Evolutionary conservation across 2,888 invertebrate genomes (phyloP).

Genomic region (Aelia acuminata): DNA sequence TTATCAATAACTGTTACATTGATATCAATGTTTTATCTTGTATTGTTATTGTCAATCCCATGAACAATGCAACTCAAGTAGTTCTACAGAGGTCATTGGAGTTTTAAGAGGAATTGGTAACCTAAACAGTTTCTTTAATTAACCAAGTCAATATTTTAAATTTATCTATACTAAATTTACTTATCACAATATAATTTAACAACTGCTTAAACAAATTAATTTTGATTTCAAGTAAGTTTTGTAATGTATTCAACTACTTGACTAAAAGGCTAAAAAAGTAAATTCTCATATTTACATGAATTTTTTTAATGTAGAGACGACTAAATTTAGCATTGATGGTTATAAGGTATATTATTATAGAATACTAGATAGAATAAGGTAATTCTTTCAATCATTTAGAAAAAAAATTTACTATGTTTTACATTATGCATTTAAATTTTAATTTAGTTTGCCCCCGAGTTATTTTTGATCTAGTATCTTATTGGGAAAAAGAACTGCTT

Average conservation of each 20-base stretch:
- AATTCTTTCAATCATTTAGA: background rate
- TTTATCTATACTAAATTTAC: background rate
- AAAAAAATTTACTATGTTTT: background rate
- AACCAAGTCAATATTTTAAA: background rate
- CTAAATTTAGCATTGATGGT: no score
- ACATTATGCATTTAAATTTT: background rate
- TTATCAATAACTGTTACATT: background rate
- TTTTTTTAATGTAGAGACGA: no score
- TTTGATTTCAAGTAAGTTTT: no score
- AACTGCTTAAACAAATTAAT: background rate
- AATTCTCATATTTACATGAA: no score
- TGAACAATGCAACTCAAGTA: slow-evolving; percentile 20
- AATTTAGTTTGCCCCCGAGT: background rate
- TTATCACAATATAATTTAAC: background rate
- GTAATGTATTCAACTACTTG: background rate
- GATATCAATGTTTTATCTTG: background rate
- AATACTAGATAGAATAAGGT: background rate
- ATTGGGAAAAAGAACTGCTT: background rate
- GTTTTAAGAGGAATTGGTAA: background rate
- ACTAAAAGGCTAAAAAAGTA: no score
- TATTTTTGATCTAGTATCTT: background rate
- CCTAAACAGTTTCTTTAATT: background rate
- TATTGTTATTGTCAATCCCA: background rate
- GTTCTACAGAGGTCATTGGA: background rate
- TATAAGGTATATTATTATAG: no score